Base-by-base conservation (phyloP, 1,140 invertebrate genomes). In the Diplogasteroides magnus region DNA sequence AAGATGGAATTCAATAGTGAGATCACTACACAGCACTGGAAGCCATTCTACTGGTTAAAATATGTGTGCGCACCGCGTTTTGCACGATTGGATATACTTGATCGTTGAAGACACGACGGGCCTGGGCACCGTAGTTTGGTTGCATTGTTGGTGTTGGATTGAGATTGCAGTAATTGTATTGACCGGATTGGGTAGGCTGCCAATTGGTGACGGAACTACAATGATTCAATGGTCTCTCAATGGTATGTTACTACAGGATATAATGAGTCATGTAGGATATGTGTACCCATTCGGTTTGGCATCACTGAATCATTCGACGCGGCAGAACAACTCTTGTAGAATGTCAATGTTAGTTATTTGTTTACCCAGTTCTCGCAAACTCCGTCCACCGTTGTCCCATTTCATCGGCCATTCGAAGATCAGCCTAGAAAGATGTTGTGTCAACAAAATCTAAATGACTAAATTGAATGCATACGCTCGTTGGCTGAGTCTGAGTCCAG, bases 161-260 rank as follows among this genome's bases (percentile, higher is more conserved):
- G 64, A 72, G 26, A 65, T 72, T 67, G 37, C 70, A 72, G 61
- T 72, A 72, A 27, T 72, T 72, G 31, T 72, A 72, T 25, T 72
- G 66, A 59, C 61, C 37, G 14, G 29, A 26, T 27, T 61, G 66
- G 1, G 66, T 68, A 1, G 70, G 32, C 25, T 72, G 67, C 70
- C 70, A 72, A 55, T 67, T 72, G n/a, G 31, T 58, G 27, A 72
- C 70, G 2, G 67, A 28, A 31, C 66, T 68, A 28, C 28, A 68
- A 19, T 2, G n/a, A 14, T 2, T 15, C n/a, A 25, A 56, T 15
- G 55, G 15, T 56, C 23, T 15, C 15, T 0, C 0, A 56, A 15
- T 56, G 23, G 55, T 56, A 56, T 23, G 55, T 19, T 56, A 19
- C 23, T 56, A 56, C 15, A 56, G 23, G 15, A 15, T 19, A 56